Evolutionary conservation across 2,888 invertebrate genomes (phyloP).

Genomic region (Stenurella melanura): DNA sequence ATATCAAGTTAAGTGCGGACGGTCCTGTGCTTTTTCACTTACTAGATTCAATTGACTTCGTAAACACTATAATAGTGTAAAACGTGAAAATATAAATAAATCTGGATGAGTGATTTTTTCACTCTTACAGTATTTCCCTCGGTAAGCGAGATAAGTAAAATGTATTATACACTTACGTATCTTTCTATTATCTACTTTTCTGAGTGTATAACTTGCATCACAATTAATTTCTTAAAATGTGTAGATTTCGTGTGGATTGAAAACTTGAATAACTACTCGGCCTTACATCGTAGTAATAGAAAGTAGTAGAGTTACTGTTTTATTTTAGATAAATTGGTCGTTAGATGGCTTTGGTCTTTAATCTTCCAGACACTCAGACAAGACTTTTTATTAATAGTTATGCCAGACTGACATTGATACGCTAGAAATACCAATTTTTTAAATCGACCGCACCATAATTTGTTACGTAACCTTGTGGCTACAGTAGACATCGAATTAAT

Average conservation of each 20-base stretch:
- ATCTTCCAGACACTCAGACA: conserved; percentile 26
- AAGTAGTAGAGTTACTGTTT: background rate
- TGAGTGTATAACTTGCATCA: background rate
- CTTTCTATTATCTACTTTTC: too few relatives aligned
- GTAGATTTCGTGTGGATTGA: background rate
- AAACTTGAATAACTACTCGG: background rate
- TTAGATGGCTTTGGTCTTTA: conserved; percentile 10
- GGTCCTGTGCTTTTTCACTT: too few relatives aligned
- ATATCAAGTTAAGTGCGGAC: too few relatives aligned
- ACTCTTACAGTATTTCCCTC: too few relatives aligned
- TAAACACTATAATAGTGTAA: too few relatives aligned
- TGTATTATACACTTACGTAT: too few relatives aligned
- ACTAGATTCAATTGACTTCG: too few relatives aligned
- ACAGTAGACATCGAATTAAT: conserved; percentile 29
- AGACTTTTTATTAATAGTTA: conserved; percentile 16
- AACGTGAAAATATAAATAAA: too few relatives aligned
- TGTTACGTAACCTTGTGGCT: conserved; percentile 35
- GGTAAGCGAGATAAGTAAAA: too few relatives aligned
- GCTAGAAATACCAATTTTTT: conserved; percentile 22
- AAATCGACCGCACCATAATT: conserved; percentile 29
- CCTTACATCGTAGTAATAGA: background rate
- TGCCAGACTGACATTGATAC: conserved; percentile 17
- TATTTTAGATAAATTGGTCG: conserved; percentile 6
- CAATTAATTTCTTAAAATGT: background rate
- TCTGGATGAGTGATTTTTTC: too few relatives aligned